Conservation (phyloP, 2,888 invertebrate species). For the Diarsia mendica region DNA sequence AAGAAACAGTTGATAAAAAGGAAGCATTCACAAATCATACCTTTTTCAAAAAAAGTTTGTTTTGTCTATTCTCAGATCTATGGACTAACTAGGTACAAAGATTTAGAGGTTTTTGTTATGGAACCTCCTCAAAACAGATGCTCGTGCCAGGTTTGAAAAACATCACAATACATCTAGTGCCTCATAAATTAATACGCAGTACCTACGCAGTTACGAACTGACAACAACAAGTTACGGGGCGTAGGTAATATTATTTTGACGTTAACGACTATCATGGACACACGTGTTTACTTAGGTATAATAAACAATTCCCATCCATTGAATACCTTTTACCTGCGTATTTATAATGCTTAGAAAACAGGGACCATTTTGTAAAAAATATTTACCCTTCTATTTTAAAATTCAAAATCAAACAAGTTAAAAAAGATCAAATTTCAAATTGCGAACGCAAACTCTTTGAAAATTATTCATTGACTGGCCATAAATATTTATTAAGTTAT, state of each 20-base stretch:
- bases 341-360: neutral
- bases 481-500: slow-evolving; percentile 61
- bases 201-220: slow-evolving; percentile 23
- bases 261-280: neutral
- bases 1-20: neutral
- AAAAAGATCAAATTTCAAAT: slow-evolving; percentile 22
- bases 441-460: slow-evolving; percentile 20
- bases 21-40: no score
- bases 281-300: neutral
- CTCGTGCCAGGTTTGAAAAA: neutral
- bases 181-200: no score
- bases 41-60: neutral
- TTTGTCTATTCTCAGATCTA: neutral
- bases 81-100: neutral
- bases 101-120: neutral
- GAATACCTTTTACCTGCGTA: neutral
- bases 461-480: slow-evolving; percentile 55
- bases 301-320: neutral
- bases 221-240: slow-evolving; percentile 5
- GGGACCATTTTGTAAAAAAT: neutral
- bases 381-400: slow-evolving; percentile 25
- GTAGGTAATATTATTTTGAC: slow-evolving; percentile 7
- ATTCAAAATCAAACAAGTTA: neutral
- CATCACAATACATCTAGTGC: neutral
- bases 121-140: neutral